A percentile compares a stretch with the other conserved stretches of the same genome.
Evolutionary conservation across 2,113 vertebrate species (phyloP).

Genomic region (Aythya baeri): DNA sequence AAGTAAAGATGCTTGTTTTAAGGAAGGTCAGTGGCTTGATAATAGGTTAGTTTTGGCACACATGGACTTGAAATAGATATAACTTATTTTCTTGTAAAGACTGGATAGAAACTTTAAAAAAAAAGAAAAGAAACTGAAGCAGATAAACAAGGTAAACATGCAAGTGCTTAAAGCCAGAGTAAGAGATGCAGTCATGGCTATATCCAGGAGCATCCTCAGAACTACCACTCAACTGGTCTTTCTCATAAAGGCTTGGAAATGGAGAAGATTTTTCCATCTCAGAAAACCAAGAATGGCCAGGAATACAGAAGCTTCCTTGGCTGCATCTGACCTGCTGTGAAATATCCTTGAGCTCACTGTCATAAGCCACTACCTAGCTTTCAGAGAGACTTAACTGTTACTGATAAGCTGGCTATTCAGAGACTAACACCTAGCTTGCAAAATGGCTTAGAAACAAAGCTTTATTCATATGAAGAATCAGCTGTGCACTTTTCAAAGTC

Average conservation of each 20-base stretch:
- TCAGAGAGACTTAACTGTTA: neutral
- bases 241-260: neutral
- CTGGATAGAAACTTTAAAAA: neutral
- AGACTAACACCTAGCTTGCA: neutral
- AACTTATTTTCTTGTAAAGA: neutral
- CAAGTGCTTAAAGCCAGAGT: neutral
- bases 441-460: neutral
- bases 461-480: neutral
- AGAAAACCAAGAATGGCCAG: neutral
- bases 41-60: neutral
- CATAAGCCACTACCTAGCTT: neutral
- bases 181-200: neutral
- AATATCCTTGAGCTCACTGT: neutral
- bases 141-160: neutral
- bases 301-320: neutral
- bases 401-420: neutral
- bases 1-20: neutral
- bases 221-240: neutral
- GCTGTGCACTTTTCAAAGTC: neutral
- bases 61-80: neutral
- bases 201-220: neutral
- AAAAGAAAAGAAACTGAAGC: neutral
- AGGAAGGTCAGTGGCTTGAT: too few species aligned
- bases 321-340: neutral
- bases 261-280: neutral